phyloP scores from a whole-genome alignment of 2,113 vertebrate genomes.

The Pseudorasbora parva region DNA sequence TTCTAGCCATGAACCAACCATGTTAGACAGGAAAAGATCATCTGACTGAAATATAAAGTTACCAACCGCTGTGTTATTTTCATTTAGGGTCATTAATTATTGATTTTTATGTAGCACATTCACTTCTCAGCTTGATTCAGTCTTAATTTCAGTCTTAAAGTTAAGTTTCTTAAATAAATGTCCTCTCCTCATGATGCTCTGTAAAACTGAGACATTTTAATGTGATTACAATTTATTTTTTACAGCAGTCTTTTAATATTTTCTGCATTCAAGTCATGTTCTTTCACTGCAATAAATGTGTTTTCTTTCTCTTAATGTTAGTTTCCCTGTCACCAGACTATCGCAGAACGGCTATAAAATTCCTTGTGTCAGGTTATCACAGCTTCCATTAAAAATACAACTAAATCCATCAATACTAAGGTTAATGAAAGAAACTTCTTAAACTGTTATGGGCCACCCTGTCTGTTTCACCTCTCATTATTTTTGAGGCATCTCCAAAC shows the following conservation, averaged over 20 bases:
- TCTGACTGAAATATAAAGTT: constrained; percentile 2
- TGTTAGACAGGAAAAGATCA: not conserved
- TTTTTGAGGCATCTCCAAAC: constrained; percentile 19
- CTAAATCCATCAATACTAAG: constrained; percentile 17
- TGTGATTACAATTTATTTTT: not conserved
- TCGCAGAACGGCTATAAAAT: constrained; percentile 5
- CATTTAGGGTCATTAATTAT: not conserved
- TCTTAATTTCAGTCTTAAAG: constrained; percentile 1
- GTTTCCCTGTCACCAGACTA: not conserved
- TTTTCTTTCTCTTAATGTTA: constrained; percentile 31
- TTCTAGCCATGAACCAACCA: not conserved
- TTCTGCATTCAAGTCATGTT: not conserved
- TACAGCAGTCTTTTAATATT: not conserved
- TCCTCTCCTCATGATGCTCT: not conserved
- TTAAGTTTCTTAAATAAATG: not conserved
- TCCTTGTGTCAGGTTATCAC: constrained; percentile 4
- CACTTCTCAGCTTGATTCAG: constrained; percentile 9
- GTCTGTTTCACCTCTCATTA: constrained; percentile 27
- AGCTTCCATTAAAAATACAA: constrained; percentile 20
- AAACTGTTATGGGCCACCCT: constrained; percentile 1
- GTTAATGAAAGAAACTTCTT: constrained; percentile 27
- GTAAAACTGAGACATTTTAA: not conserved
- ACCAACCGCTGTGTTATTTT: not conserved
- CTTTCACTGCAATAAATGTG: not conserved
- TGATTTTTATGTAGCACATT: constrained; percentile 16